A percentile compares a stretch with the other conserved stretches of the same genome.
Conservation (phyloP, 2,113 vertebrate species). For the Monopterus albus region DNA sequence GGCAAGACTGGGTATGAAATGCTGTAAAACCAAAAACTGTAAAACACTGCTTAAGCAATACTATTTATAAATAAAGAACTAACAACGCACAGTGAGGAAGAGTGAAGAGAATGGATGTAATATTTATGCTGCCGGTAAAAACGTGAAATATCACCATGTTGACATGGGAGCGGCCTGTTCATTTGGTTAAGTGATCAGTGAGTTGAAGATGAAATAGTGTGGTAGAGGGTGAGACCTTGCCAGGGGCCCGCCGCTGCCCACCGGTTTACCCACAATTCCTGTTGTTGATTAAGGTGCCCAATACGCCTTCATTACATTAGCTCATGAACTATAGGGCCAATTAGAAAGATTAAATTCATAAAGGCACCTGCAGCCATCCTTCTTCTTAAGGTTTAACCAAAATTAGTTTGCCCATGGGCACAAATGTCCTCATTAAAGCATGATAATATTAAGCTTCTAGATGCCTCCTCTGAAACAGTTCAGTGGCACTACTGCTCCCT, state of each 20-base stretch:
- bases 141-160: conserved; percentile 71
- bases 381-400: conserved; percentile 60
- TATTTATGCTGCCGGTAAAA: conserved; percentile 73
- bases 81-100: conserved; percentile 39
- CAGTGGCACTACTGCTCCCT: conserved; percentile 20
- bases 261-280: conserved; percentile 50
- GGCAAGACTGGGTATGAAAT: conserved; percentile 6
- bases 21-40: conserved; percentile 25
- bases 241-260: conserved; percentile 19
- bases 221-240: conserved; percentile 6
- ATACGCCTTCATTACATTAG: conserved; percentile 66
- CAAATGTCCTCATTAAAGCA: conserved; percentile 74
- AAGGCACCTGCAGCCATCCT: conserved; percentile 40
- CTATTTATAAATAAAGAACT: conserved; percentile 75
- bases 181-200: conserved; percentile 77
- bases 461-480: conserved; percentile 28
- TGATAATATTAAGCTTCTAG: conserved; percentile 55
- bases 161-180: conserved; percentile 61
- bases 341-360: conserved; percentile 78
- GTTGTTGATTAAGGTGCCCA: conserved; percentile 54
- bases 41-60: conserved; percentile 56
- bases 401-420: conserved; percentile 55
- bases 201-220: conserved; percentile 62
- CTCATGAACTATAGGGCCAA: conserved; percentile 65
- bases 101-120: conserved; percentile 33